Conservation (phyloP, 2,888 invertebrate species). For the Andrena flavipes region DNA sequence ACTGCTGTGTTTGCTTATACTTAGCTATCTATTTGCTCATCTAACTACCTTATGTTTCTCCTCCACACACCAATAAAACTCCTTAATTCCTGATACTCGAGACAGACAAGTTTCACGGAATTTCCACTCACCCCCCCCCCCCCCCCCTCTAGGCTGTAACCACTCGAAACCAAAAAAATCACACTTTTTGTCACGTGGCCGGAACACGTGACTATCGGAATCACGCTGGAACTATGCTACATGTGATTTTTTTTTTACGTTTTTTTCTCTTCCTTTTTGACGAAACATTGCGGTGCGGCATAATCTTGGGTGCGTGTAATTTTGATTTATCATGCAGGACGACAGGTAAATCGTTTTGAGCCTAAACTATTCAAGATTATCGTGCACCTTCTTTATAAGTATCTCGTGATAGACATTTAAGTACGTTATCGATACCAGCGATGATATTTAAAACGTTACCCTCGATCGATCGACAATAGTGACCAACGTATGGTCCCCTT, state of each 20-base stretch:
- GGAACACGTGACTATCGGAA: slow-evolving; percentile 49
- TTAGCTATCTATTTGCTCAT: slow-evolving; percentile 5
- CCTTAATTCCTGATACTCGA: slow-evolving; percentile 33
- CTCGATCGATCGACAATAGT: slow-evolving; percentile 19
- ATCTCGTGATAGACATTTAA: slow-evolving; percentile 68
- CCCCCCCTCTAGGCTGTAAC: slow-evolving; percentile 17
- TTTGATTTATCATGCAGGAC: slow-evolving; percentile 76
- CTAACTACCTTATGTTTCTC: background rate
- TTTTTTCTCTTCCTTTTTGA: slow-evolving; percentile 22
- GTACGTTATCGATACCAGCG: slow-evolving; percentile 52
- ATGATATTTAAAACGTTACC: slow-evolving; percentile 18
- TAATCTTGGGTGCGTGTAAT: slow-evolving; percentile 76
- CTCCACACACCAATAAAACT: slow-evolving; percentile 4
- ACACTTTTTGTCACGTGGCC: slow-evolving; percentile 27
- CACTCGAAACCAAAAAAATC: slow-evolving; percentile 32
- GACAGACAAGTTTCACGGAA: slow-evolving; percentile 34
- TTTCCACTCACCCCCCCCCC: slow-evolving; percentile 27
- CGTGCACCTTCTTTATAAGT: slow-evolving; percentile 57
- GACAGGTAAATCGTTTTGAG: slow-evolving; percentile 71
- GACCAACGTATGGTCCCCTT: slow-evolving; percentile 41
- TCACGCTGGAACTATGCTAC: background rate
- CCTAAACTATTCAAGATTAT: slow-evolving; percentile 73
- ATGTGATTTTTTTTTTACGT: slow-evolving; percentile 2
- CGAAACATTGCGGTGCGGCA: slow-evolving; percentile 67
- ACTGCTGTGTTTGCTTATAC: background rate